Base-by-base conservation (phyloP, 2,888 invertebrate species). In the Mesorhabditis belari region DNA sequence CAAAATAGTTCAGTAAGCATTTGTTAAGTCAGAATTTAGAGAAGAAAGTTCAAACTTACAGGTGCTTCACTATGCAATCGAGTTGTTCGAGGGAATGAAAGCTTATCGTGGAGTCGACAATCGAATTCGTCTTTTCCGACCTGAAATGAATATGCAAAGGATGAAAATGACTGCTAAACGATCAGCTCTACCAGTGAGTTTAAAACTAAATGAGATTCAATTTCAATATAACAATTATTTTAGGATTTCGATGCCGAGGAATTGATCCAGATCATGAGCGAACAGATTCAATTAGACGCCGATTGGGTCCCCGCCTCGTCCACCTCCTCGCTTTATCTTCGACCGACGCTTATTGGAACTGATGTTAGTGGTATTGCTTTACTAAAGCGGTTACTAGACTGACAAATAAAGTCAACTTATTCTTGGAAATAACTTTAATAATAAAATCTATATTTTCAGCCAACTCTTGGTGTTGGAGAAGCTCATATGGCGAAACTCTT, bases 81-180 rank as follows among this genome's bases (percentile, higher is more conserved):
- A 96, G 93, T 85, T 95, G 68, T 98, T 98, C 82, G 98, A 98
- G 86, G 98, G 98, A 58, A 87, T 95, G 87, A 98, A 98, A 84
- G 95, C 94, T 0, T 98, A 91, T 84, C 87, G 93, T 73, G 93
- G 95, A 6, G 86, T 87, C 12, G 95, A 98, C 84, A 90, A 90
- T 61, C 89, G 88, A 84, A 90, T 98, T 71, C 86, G 95, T 72
- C 84, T 98, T 79, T 98, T 98, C 84, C 88, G 98, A 57, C 96
- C 96, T 0, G 90, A 93, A 59, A 85, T 92, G 81, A 98, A 98
- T 82, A 92, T 96, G 90, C 87, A 87, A 63, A 86, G 98, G 71
- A 91, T 98, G 91, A 89, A 90, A 78, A 81, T 86, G 61, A 89
- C 93, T 2, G 92, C 96, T 0, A 82, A 87, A 71, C 86, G 93